Conservation (phyloP, 2,888 invertebrate species). For the Xanthia togata region DNA sequence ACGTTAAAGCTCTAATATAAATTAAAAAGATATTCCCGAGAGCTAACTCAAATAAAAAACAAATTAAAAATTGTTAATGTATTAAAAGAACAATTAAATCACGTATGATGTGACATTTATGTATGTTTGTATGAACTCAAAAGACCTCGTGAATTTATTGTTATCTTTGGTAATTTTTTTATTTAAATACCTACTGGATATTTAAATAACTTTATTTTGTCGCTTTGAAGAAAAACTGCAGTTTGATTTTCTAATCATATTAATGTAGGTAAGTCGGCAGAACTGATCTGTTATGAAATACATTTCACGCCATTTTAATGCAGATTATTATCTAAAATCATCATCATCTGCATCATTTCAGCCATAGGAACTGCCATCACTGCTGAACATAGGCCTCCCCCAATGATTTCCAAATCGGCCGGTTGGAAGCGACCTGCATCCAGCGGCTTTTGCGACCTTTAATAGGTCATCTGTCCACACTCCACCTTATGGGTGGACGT, state of each 20-base stretch:
- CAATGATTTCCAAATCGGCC: too few species aligned
- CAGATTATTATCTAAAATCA: too few species aligned
- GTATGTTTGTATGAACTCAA: slow-evolving; percentile 69
- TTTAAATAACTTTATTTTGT: slow-evolving; percentile 32
- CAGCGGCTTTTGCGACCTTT: too few species aligned
- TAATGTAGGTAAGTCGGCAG: background rate
- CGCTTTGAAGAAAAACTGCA: slow-evolving; percentile 2
- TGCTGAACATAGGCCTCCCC: too few species aligned
- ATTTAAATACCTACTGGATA: slow-evolving; percentile 29
- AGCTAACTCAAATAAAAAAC: slow-evolving; percentile 54
- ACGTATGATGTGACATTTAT: slow-evolving; percentile 69
- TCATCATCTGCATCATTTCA: too few species aligned
- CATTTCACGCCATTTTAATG: background rate
- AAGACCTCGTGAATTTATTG: slow-evolving; percentile 63
- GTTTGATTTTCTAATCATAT: background rate
- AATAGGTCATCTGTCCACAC: too few species aligned
- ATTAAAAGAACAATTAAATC: slow-evolving; percentile 74
- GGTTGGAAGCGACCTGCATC: too few species aligned
- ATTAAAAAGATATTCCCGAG: slow-evolving; percentile 65
- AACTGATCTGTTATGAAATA: background rate
- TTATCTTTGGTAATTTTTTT: slow-evolving; percentile 48
- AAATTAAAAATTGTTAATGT: slow-evolving; percentile 63
- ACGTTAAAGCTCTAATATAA: slow-evolving; percentile 61
- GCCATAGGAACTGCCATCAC: too few species aligned
- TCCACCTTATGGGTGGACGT: too few species aligned